phyloP scores from a whole-genome alignment of 2,888 invertebrate genomes.

The Onthophagus sagittarius region DNA sequence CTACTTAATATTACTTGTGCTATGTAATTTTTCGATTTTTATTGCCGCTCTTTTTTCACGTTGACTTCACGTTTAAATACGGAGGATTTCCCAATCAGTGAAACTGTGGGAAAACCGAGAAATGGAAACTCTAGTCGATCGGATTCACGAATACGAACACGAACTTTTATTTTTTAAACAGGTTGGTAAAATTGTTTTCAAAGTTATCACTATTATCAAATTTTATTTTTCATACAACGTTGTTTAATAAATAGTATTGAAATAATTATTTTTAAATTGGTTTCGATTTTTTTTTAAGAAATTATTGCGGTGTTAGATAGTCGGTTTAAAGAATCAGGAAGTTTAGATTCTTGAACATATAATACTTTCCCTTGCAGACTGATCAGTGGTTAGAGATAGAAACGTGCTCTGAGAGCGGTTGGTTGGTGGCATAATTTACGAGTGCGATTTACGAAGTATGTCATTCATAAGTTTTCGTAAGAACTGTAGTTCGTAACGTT shows the following conservation, averaged over 20 bases:
- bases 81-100: background rate
- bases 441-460: constrained; percentile 26
- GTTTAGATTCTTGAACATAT: constrained; percentile 28
- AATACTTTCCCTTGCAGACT: constrained; percentile 38
- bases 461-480: constrained; percentile 21
- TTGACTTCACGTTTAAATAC: no score
- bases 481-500: background rate
- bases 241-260: background rate
- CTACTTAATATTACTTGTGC: background rate
- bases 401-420: constrained; percentile 24
- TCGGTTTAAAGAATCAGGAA: constrained; percentile 38
- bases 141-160: constrained; percentile 29
- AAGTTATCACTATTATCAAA: background rate
- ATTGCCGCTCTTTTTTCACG: no score
- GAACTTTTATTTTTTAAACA: constrained; percentile 22
- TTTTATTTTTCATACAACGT: background rate
- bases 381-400: constrained; percentile 31
- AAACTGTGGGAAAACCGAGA: constrained; percentile 14
- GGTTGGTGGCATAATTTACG: constrained; percentile 32
- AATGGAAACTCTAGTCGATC: constrained; percentile 33
- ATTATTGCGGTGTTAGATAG: constrained; percentile 25
- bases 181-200: constrained; percentile 18
- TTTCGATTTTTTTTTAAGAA: background rate
- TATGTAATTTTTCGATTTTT: constrained; percentile 4
- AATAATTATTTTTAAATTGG: background rate